phyloP scores from a whole-genome alignment of 2,888 invertebrate species.

The Cryptocephalus moraei region DNA sequence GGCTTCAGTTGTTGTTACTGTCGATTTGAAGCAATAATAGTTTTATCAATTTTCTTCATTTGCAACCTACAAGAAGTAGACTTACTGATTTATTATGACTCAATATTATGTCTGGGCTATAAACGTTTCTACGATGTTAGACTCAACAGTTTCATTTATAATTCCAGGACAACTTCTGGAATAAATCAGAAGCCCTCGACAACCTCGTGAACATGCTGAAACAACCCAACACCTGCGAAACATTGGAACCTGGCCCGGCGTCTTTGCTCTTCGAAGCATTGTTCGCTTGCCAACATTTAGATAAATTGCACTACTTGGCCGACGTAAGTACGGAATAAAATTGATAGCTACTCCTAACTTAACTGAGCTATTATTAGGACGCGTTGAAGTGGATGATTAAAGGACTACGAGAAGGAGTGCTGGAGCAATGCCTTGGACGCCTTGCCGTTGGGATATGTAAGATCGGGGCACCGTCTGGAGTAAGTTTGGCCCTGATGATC shows the following conservation, averaged over 20 bases:
- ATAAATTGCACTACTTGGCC: slow-evolving; percentile 18
- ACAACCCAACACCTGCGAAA: slow-evolving; percentile 18
- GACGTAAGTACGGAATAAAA: slow-evolving; percentile 14
- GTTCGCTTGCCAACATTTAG: slow-evolving; percentile 20
- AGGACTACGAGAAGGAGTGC: slow-evolving; percentile 26
- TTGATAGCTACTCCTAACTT: background rate
- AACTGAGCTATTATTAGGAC: slow-evolving; percentile 20
- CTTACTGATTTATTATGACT: too few relatives aligned
- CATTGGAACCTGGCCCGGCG: slow-evolving; percentile 20
- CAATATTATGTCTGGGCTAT: too few relatives aligned
- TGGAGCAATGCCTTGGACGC: slow-evolving; percentile 35
- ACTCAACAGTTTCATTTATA: background rate
- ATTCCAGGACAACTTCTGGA: slow-evolving; percentile 17
- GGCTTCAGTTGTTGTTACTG: too few relatives aligned
- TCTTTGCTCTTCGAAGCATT: slow-evolving; percentile 21
- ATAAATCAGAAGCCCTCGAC: slow-evolving; percentile 21
- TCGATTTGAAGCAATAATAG: too few relatives aligned
- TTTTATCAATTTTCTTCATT: too few relatives aligned
- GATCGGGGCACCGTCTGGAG: slow-evolving; percentile 41
- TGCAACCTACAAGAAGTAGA: too few relatives aligned
- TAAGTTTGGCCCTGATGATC: slow-evolving; percentile 41
- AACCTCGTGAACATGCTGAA: slow-evolving; percentile 20
- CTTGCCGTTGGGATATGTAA: slow-evolving; percentile 38
- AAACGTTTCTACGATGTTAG: too few relatives aligned
- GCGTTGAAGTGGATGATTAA: slow-evolving; percentile 25